These are phyloP conservation scores for Euthynnus affinis DNA, from an alignment of 2,797 vertebrate genomes.

Conservation along the genomic window DNA sequence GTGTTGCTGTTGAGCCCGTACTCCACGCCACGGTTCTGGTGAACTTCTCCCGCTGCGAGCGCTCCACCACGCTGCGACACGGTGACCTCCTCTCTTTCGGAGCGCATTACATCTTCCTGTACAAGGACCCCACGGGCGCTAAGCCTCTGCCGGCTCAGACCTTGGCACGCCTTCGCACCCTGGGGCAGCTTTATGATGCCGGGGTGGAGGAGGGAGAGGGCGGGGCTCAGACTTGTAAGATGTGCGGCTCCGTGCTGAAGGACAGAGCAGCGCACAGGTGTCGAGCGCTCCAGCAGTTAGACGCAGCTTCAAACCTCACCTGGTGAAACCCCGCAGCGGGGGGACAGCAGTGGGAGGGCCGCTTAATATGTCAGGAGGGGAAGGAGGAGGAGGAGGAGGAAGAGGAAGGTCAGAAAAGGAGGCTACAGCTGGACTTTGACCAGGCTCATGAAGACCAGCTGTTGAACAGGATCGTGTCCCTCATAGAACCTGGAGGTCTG, in stretches of 20 bases:
- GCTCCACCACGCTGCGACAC: conserved; percentile 88
- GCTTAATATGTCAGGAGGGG: conserved; percentile 44
- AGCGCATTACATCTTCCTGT: conserved; percentile 94
- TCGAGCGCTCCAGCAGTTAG: conserved; percentile 51
- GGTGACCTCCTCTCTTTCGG: conserved; percentile 96
- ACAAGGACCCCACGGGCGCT: conserved; percentile 92
- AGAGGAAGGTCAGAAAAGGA: conserved; percentile 82
- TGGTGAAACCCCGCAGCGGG: conserved; percentile 75
- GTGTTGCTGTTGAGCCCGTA: conserved; percentile 89
- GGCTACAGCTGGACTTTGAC: conserved; percentile 91
- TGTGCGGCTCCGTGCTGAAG: conserved; percentile 87
- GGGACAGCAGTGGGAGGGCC: conserved; percentile 31
- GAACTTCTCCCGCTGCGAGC: conserved; percentile 91
- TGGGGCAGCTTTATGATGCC: conserved; percentile 79
- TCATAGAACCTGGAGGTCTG: conserved; percentile 90
- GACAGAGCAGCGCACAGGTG: conserved; percentile 66
- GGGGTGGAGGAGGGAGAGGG: conserved; percentile 72
- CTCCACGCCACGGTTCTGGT: conserved; percentile 87
- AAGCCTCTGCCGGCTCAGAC: conserved; percentile 90
- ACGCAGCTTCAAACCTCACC: conserved; percentile 80
- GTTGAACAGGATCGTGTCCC: conserved; percentile 90
- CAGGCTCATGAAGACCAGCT: conserved; percentile 89
- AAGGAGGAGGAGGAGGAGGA: conserved; percentile 27
- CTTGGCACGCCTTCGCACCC: conserved; percentile 86
- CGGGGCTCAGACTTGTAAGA: conserved; percentile 79